A percentile compares a stretch with the other conserved stretches of the same genome.
Evolutionary conservation across 2,888 invertebrate species (phyloP).

Genomic region (Oxyteleia sp.): DNA sequence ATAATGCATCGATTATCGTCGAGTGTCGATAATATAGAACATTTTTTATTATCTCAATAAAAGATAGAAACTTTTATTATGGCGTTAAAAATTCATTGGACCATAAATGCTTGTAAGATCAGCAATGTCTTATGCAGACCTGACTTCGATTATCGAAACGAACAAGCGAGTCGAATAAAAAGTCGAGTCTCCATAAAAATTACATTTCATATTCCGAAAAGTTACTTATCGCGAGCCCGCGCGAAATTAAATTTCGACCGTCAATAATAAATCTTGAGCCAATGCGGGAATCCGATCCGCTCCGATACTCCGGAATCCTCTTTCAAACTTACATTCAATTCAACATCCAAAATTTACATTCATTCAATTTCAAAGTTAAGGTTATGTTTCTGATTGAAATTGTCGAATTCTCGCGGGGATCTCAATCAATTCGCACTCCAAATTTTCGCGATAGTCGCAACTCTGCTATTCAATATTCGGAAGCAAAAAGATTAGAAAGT

Average conservation of each 20-base stretch:
- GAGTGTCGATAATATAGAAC: too few relatives aligned
- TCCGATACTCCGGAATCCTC: constrained; percentile 33
- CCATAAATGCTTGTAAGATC: neutral
- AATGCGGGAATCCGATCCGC: constrained; percentile 18
- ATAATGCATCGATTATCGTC: too few relatives aligned
- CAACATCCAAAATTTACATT: constrained; percentile 60
- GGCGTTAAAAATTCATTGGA: too few relatives aligned
- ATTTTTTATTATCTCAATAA: too few relatives aligned
- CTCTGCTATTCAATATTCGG: too few relatives aligned
- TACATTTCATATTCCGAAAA: constrained; percentile 51
- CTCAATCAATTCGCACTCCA: constrained; percentile 45
- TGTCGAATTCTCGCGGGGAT: constrained; percentile 31
- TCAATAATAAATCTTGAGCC: constrained; percentile 56
- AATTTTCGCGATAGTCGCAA: too few relatives aligned
- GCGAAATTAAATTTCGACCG: constrained; percentile 57
- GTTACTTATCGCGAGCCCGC: constrained; percentile 34
- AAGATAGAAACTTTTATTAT: too few relatives aligned
- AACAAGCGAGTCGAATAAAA: constrained; percentile 4
- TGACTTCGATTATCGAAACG: constrained; percentile 6
- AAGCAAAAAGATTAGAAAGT: too few relatives aligned
- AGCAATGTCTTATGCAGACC: too few relatives aligned
- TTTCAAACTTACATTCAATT: constrained; percentile 56
- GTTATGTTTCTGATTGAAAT: constrained; percentile 50
- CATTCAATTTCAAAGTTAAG: constrained; percentile 52
- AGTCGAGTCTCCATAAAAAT: constrained; percentile 16